A percentile compares a stretch with the other conserved stretches of the same genome.
phyloP scores from a whole-genome alignment of 2,888 invertebrate genomes.

The Agonopterix heracliana region DNA sequence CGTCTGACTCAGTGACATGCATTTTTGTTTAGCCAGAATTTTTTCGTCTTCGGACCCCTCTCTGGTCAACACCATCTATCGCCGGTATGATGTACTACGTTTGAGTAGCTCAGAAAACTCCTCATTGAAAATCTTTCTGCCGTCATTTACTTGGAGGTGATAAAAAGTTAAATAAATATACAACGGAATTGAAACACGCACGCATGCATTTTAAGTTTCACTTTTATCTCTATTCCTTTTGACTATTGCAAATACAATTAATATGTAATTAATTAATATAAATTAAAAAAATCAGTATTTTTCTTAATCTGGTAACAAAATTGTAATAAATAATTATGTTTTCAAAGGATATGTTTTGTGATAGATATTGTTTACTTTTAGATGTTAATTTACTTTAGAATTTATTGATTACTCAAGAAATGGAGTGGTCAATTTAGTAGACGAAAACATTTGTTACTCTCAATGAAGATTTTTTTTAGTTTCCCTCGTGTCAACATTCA shows the following conservation, averaged over 20 bases:
- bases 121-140: too few relatives aligned
- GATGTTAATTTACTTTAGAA: slow-evolving; percentile 37
- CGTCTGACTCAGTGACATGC: too few relatives aligned
- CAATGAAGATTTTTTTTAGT: not conserved
- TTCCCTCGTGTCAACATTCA: slow-evolving; percentile 18
- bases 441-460: not conserved
- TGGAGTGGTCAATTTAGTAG: too few relatives aligned
- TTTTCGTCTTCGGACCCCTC: too few relatives aligned
- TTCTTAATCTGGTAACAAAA: slow-evolving; percentile 23
- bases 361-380: slow-evolving; percentile 61
- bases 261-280: slow-evolving; percentile 3
- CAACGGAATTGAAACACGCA: not conserved
- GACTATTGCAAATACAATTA: not conserved
- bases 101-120: too few relatives aligned
- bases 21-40: too few relatives aligned
- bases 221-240: not conserved
- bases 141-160: not conserved
- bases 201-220: not conserved
- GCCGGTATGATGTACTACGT: too few relatives aligned
- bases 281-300: slow-evolving; percentile 35
- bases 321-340: slow-evolving; percentile 27
- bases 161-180: not conserved
- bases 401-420: not conserved
- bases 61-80: too few relatives aligned
- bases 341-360: slow-evolving; percentile 53